These are phyloP conservation scores for Pristionchus fissidentatus DNA, from an alignment of 2,888 invertebrate species.

Conservation along the genomic window DNA sequence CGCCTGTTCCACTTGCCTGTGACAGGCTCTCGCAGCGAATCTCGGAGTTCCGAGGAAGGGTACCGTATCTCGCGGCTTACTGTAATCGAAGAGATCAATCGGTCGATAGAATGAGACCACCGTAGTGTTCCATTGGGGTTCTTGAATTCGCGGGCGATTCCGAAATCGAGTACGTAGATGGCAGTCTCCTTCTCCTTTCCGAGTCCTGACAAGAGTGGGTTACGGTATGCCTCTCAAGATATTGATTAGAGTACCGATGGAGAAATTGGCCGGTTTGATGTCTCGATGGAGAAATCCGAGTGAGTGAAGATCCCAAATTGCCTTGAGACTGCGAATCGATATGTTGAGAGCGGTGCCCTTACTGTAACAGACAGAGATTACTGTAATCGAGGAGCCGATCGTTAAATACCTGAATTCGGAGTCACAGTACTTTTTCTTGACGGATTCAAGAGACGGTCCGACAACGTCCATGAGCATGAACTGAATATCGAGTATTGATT, in stretches of 20 bases:
- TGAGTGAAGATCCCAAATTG: conserved; percentile 29
- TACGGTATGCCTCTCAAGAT: neutral
- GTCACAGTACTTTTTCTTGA: conserved; percentile 19
- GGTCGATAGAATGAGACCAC: neutral
- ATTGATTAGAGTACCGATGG: neutral
- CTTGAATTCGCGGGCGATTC: conserved; percentile 38
- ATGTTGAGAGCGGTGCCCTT: conserved; percentile 33
- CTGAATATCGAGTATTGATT: neutral
- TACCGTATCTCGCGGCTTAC: conserved; percentile 14
- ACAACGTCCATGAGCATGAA: conserved; percentile 28
- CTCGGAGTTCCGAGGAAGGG: conserved; percentile 29
- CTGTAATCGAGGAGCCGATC: neutral
- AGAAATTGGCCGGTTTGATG: conserved; percentile 38
- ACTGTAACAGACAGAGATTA: neutral
- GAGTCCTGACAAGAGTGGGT: neutral
- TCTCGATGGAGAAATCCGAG: conserved; percentile 39
- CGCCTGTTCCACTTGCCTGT: conserved; percentile 31
- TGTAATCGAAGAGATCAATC: neutral
- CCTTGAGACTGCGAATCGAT: conserved; percentile 1
- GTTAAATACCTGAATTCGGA: neutral
- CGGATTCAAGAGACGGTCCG: conserved; percentile 32
- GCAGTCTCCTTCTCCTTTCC: neutral
- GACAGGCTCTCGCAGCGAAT: conserved; percentile 26
- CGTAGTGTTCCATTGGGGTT: conserved; percentile 11
- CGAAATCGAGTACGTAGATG: conserved; percentile 32